Evolutionary conservation across 2,113 vertebrate genomes (phyloP), one percentile per base, ranked within the genome.

Genomic region (Sander lucioperca): DNA sequence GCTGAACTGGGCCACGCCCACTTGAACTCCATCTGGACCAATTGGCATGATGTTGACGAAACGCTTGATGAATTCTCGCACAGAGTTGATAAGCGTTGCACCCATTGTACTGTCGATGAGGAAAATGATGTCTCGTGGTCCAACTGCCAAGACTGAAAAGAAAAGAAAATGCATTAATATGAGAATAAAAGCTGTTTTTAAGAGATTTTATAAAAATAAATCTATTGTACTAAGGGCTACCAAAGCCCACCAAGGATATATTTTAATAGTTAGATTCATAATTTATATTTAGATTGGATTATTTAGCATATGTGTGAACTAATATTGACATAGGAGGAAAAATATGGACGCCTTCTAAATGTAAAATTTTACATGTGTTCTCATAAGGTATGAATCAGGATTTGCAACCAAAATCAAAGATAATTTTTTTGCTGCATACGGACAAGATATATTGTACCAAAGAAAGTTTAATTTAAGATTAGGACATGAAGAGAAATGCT

Each of bases 41-140:
- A 99, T 94, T 57, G 97, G 97, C 93, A 98, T 94, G 85, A 47
- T 92, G 78, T 96, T 94, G 59, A 98, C 93, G 93, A 98, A 95
- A 77, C 84, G 95, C 90, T 10, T 83, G 90, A 99, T 91, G 77
- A 99, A 98, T 54, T 96, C 95, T 18, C 97, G 96, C 47, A 98
- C 87, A 21, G 94, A 64, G 3, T 91, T 94, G 94, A 98, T 94
- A 56, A 83, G 43, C 23, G 70, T 59, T 27, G 51, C 0, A 53
- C 97, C 97, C 96, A 98, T 83, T 48, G 94, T 96, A 82, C 96
- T 96, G 91, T 99, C 98, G 89, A 99, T 86, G 51, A 99, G 96
- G 95, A 99, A 99, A 93, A 98, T 96, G 76, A 99, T 94, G 92
- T 99, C 98, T 91, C 97, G 96, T 93, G 95, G 95, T 94, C 96